These are phyloP conservation scores for Pseudorhombus dupliciocellatus DNA, from an alignment of 2,113 vertebrate genomes.

Conservation along the genomic window DNA sequence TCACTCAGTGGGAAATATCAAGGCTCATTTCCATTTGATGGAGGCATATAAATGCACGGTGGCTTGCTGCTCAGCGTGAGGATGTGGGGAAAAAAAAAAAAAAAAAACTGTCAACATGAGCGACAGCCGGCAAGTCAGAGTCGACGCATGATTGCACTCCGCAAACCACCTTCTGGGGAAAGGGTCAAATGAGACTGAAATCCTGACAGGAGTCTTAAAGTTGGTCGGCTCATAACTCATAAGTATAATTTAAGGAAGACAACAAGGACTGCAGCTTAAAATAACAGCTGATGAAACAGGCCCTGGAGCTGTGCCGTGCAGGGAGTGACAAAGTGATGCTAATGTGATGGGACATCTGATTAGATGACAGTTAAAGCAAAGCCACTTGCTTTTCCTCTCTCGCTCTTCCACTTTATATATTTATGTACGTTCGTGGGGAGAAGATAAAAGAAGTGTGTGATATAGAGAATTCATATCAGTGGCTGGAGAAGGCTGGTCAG, in stretches of 20 bases:
- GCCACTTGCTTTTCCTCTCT: conserved; percentile 29
- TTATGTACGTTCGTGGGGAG: background rate
- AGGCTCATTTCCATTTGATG: conserved; percentile 54
- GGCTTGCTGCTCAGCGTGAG: conserved; percentile 42
- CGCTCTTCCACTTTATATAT: background rate
- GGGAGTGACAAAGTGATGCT: conserved; percentile 59
- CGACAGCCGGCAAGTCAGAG: conserved; percentile 52
- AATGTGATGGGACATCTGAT: conserved; percentile 63
- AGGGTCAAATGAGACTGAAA: conserved; percentile 62
- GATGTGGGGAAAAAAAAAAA: conserved; percentile 36
- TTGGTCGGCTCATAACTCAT: conserved; percentile 45
- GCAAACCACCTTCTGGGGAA: conserved; percentile 60
- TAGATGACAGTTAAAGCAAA: conserved; percentile 54
- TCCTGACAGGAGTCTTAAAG: conserved; percentile 61
- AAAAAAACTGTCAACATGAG: conserved; percentile 64
- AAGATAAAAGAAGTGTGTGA: background rate
- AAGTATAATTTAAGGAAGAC: conserved; percentile 60
- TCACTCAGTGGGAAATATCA: conserved; percentile 39
- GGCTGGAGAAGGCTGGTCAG: background rate
- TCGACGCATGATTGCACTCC: conserved; percentile 49
- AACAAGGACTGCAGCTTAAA: conserved; percentile 57
- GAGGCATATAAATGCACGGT: conserved; percentile 51
- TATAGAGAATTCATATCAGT: background rate
- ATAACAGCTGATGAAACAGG: conserved; percentile 68
- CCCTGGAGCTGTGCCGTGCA: conserved; percentile 51